phyloP scores from a whole-genome alignment of 2,113 vertebrate genomes.

The Dolichallabes microphthalmus region DNA sequence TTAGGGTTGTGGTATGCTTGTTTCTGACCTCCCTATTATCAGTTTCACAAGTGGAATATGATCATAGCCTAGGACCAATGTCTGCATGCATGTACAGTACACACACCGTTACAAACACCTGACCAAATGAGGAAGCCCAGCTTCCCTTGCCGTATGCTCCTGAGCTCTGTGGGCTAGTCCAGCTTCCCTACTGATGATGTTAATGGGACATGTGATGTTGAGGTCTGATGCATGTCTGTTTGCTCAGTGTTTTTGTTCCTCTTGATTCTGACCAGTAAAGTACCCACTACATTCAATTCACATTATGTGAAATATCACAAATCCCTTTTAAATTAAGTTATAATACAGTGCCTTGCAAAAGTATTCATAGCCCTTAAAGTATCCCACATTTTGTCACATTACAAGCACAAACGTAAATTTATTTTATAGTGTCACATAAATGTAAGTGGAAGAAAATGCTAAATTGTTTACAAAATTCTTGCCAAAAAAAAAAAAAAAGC shows the following conservation, averaged over 20 bases:
- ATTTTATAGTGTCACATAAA: too few relatives aligned
- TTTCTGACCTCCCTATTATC: background rate
- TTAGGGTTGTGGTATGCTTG: background rate
- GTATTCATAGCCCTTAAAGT: too few relatives aligned
- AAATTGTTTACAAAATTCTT: too few relatives aligned
- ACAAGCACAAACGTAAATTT: too few relatives aligned
- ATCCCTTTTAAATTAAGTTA: background rate
- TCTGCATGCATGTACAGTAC: background rate
- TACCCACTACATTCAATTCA: background rate
- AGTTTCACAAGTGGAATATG: background rate
- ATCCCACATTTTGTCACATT: too few relatives aligned
- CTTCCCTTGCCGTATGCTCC: constrained; percentile 8
- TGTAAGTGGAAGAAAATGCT: too few relatives aligned
- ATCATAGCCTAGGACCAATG: background rate
- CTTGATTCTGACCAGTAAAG: background rate
- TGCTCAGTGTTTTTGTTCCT: background rate
- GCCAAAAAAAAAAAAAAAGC: too few relatives aligned
- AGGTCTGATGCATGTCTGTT: background rate
- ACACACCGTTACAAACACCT: background rate
- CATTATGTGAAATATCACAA: background rate
- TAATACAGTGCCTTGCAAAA: too few relatives aligned
- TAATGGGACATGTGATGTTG: background rate
- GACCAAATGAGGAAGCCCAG: constrained; percentile 33
- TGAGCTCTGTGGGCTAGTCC: background rate
- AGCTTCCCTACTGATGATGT: constrained; percentile 9